Base-by-base conservation (phyloP, 2,113 vertebrate genomes). In the Phaethon lepturus region DNA sequence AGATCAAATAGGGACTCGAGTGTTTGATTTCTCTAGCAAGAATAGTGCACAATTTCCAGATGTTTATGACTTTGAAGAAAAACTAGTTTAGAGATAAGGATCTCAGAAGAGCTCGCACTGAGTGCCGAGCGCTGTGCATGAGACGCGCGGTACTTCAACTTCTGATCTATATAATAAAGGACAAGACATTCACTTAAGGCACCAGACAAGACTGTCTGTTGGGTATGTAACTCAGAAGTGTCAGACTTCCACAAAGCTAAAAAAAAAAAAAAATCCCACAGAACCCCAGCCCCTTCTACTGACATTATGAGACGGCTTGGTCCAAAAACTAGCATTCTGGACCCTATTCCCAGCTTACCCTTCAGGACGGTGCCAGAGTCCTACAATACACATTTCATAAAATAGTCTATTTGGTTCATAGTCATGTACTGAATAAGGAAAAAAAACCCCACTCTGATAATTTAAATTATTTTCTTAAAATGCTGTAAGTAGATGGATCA, bases 1-100 rank as follows among this genome's bases (percentile, higher is more conserved):
- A 95, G 95, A 95, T 96, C 91, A 94, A 96, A 92, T 93, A 62
- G 84, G 93, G 90, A 90, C 88, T 95, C 11, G 2, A 86, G 56
- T 69, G 35, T 96, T 93, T 95, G 77, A 91, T 85, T 96, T 88
- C 95, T 75, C 1, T 17, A 60, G 81, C 35, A 78, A 93, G 81
- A 95, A 83, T 42, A 67, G 28, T 35, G 80, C 71, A 94, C 60
- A 78, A 79, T 92, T 95, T 90, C 85, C 86, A 97, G 88, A 89
- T 95, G 90, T 83, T 95, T 91, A 91, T 89, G 71, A 75, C 86
- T 88, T 90, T 74, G 91, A 93, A 81, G 83, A 88, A 92, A 88
- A 93, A 84, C 59, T 87, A 40, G 45, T 92, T 80, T 71, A 40
- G 47, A 93, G 93, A 97, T 91, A 90, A 84, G 84, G 47, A 94